Evolutionary conservation across 2,797 vertebrate species (phyloP).

Genomic region (Sitta carolinensis): DNA sequence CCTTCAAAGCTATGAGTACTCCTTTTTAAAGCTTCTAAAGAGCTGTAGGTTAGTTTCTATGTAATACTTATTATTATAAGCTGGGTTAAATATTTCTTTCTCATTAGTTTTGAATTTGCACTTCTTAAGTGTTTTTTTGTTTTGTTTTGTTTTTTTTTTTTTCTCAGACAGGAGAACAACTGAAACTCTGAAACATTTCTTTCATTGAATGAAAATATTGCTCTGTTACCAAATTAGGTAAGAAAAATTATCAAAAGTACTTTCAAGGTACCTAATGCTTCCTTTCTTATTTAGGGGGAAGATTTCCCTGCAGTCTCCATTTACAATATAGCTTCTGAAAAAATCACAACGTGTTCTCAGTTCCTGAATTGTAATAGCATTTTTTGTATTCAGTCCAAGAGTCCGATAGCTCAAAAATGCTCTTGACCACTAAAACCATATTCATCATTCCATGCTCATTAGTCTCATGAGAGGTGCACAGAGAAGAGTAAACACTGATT

Average conservation of each 20-base stretch:
- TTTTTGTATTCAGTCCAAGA: neutral
- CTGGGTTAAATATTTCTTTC: neutral
- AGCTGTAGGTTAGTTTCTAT: neutral
- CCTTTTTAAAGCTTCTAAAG: neutral
- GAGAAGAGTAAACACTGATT: neutral
- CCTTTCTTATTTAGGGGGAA: neutral
- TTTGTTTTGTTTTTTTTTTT: neutral
- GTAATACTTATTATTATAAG: neutral
- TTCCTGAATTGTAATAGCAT: neutral
- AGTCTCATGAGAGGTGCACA: neutral
- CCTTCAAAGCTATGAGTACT: neutral
- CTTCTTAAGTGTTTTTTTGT: neutral
- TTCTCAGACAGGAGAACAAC: neutral
- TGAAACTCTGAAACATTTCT: neutral
- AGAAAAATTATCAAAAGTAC: neutral
- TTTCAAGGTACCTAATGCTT: neutral
- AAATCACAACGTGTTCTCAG: neutral
- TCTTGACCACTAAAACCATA: neutral
- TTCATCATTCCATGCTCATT: neutral
- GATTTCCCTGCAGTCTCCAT: neutral
- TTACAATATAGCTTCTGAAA: neutral
- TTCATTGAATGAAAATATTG: neutral
- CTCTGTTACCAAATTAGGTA: neutral
- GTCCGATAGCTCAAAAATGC: neutral
- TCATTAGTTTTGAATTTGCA: neutral